Evolutionary conservation across 2,113 vertebrate species (phyloP).

Genomic region (Stegostoma tigrinum): DNA sequence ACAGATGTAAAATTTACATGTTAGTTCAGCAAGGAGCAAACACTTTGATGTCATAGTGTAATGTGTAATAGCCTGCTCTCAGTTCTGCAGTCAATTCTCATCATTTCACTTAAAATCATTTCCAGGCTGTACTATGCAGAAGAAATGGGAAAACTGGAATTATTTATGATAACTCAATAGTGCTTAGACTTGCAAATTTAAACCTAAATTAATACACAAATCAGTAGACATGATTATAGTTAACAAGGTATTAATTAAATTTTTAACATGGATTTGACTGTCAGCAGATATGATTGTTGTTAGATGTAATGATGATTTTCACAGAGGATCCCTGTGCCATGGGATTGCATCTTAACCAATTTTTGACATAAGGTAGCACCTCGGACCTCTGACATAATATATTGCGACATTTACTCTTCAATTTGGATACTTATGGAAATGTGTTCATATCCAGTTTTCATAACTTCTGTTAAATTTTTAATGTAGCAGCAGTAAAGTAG

Average conservation of each 20-base stretch:
- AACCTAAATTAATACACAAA: background rate
- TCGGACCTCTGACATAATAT: background rate
- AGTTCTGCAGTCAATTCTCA: background rate
- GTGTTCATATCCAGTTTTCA: background rate
- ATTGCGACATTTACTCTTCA: background rate
- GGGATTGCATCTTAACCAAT: background rate
- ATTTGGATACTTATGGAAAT: background rate
- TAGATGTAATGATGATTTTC: background rate
- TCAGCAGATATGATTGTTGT: background rate
- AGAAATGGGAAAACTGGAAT: background rate
- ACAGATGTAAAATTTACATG: background rate
- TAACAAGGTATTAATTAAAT: background rate
- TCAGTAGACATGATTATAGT: background rate
- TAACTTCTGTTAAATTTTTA: background rate
- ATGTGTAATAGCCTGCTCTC: background rate
- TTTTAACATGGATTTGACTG: background rate
- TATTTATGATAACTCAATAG: background rate
- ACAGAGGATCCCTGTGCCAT: background rate
- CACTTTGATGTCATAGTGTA: background rate
- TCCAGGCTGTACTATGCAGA: background rate
- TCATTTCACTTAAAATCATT: background rate
- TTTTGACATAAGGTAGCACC: background rate
- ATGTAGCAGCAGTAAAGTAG: background rate
- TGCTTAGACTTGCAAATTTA: background rate
- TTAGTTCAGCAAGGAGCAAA: background rate